Conservation (phyloP, 23 tunicate genomes). For the Oikopleura albicans region DNA sequence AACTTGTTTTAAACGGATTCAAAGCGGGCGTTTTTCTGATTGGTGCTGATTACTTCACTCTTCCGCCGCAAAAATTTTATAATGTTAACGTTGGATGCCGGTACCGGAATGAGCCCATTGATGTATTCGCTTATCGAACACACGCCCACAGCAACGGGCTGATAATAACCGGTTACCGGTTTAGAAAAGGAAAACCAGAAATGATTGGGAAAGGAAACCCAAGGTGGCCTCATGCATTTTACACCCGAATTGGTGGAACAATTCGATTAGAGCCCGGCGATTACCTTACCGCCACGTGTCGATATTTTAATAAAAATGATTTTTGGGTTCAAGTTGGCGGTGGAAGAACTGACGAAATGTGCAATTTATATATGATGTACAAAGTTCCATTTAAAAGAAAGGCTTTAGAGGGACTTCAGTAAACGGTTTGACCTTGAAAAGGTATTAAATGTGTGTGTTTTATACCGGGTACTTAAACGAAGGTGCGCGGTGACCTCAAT, state of each 20-base stretch:
- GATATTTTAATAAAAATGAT: conserved; percentile 30
- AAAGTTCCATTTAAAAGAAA: not conserved
- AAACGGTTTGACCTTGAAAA: too few species aligned
- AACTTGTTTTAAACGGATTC: not conserved
- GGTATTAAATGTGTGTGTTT: too few species aligned
- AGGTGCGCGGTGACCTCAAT: too few species aligned
- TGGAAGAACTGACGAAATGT: conserved; percentile 63
- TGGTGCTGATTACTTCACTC: not conserved
- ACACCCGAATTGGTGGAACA: conserved; percentile 54
- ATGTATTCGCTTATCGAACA: conserved; percentile 84
- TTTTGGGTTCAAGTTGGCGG: conserved; percentile 17
- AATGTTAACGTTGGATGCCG: not conserved
- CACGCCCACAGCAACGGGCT: conserved; percentile 63
- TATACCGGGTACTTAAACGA: too few species aligned
- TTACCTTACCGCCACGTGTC: conserved; percentile 35
- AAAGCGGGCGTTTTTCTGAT: not conserved
- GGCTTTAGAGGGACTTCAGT: not conserved
- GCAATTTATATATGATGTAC: conserved; percentile 92
- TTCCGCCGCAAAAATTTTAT: not conserved
- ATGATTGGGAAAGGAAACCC: conserved; percentile 99
- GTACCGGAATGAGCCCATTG: not conserved
- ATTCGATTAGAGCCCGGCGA: conserved; percentile 41
- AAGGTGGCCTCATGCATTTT: conserved; percentile 95
- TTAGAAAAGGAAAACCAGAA: conserved; percentile 20
- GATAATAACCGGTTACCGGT: conserved; percentile 75